phyloP scores from a whole-genome alignment of 2,888 invertebrate species.

The Campoletis raptor region DNA sequence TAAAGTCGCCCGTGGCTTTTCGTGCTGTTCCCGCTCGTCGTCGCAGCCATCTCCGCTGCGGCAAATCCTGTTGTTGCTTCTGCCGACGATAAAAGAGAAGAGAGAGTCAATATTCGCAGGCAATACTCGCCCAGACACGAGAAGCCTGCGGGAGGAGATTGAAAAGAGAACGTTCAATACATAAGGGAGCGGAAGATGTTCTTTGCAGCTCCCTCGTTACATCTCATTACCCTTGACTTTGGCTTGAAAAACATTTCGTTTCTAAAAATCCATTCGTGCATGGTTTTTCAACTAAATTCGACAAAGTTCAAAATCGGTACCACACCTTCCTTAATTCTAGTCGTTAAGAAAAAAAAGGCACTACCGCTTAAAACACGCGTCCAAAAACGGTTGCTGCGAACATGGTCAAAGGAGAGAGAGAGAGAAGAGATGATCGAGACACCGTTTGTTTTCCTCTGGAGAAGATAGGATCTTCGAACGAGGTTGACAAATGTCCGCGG shows the following conservation, averaged over 20 bases:
- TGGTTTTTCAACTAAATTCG: neutral
- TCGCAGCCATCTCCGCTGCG: constrained; percentile 1
- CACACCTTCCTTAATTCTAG: constrained; percentile 1
- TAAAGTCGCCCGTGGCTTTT: constrained; percentile 64
- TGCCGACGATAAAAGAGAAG: constrained; percentile 36
- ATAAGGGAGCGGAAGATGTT: constrained; percentile 8
- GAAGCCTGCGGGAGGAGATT: constrained; percentile 51
- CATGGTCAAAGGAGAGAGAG: neutral
- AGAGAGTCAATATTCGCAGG: constrained; percentile 50
- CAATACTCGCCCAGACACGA: constrained; percentile 59
- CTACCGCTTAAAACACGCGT: constrained; percentile 15
- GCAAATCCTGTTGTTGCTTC: constrained; percentile 26
- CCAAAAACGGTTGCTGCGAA: constrained; percentile 12
- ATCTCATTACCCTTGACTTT: constrained; percentile 18
- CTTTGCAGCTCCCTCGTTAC: constrained; percentile 24
- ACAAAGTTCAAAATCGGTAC: neutral
- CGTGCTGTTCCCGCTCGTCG: constrained; percentile 8
- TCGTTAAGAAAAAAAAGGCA: constrained; percentile 3
- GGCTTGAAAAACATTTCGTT: neutral
- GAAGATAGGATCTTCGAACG: constrained; percentile 65
- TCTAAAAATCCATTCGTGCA: neutral
- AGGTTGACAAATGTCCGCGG: constrained; percentile 67
- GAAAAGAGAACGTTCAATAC: constrained; percentile 51
- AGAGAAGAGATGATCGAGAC: neutral
- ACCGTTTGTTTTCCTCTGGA: constrained; percentile 32